Conservation (phyloP, 2,797 vertebrate species). For the Sciurus carolinensis region DNA sequence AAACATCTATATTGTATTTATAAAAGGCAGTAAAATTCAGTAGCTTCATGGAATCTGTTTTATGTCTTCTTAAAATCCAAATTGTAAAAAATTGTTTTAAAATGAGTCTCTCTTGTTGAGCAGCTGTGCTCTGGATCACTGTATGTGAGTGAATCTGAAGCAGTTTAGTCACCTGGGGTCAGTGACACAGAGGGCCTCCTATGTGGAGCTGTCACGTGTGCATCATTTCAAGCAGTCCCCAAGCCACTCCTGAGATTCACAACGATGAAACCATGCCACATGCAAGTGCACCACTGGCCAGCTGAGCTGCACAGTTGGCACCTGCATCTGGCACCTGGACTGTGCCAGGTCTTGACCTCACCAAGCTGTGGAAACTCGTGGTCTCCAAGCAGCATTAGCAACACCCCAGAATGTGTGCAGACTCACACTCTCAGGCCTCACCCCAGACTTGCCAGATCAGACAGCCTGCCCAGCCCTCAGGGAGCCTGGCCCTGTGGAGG, state of each 20-base stretch:
- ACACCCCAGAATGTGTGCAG: no score
- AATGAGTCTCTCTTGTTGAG: neutral
- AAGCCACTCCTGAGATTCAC: neutral
- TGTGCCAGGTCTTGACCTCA: neutral
- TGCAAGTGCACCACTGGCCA: neutral
- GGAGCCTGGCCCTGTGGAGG: neutral
- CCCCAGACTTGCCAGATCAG: neutral
- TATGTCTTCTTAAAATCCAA: neutral
- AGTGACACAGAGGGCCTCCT: neutral
- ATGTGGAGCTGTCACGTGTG: neutral
- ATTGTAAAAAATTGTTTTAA: neutral
- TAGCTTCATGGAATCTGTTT: neutral
- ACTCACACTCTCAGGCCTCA: neutral
- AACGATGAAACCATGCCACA: neutral
- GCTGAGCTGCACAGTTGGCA: neutral
- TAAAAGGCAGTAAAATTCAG: neutral
- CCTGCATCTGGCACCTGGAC: neutral
- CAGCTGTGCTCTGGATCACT: neutral
- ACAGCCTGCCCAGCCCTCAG: neutral
- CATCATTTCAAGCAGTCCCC: neutral
- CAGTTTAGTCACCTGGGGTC: neutral
- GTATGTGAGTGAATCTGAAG: neutral
- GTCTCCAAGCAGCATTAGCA: neutral
- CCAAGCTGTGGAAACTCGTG: neutral
- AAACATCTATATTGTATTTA: neutral